Percentiles rank a stretch among this genome's conserved stretches.
Evolutionary conservation across 2,797 vertebrate species (phyloP).

Genomic region (Parambassis ranga): DNA sequence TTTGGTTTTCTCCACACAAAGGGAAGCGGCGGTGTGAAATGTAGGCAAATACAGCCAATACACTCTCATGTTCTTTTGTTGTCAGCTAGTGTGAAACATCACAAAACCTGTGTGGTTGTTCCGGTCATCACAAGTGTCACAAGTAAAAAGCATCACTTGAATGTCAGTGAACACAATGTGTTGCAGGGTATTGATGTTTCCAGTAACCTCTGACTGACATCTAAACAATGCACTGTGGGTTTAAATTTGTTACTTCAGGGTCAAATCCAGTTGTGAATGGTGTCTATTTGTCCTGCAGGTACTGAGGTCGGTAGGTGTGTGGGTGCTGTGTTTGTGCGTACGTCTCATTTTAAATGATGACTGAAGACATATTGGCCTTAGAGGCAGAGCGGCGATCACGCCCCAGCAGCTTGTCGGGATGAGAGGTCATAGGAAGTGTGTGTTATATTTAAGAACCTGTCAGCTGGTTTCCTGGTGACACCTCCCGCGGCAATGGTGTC

Average conservation of each 20-base stretch:
- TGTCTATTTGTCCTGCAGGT: neutral
- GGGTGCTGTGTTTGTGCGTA: neutral
- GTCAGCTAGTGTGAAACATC: neutral
- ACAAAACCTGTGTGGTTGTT: neutral
- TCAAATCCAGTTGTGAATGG: neutral
- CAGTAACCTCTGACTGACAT: neutral
- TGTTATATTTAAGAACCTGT: slow-evolving; percentile 60
- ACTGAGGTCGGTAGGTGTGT: neutral
- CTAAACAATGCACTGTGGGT: neutral
- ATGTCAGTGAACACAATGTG: neutral
- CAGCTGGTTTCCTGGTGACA: slow-evolving; percentile 65
- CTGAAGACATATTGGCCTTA: slow-evolving; percentile 37
- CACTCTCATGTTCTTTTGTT: slow-evolving; percentile 5
- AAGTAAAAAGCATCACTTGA: neutral
- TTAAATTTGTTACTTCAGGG: neutral
- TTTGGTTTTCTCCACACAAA: slow-evolving; percentile 38
- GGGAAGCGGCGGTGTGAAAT: slow-evolving; percentile 1
- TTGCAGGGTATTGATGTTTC: neutral
- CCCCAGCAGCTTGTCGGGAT: slow-evolving; percentile 39
- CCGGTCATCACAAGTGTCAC: neutral
- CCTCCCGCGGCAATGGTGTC: slow-evolving; percentile 55
- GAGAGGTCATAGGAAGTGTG: slow-evolving; percentile 58
- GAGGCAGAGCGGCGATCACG: slow-evolving; percentile 17
- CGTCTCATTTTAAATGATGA: slow-evolving; percentile 31
- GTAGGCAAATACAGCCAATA: neutral